Conservation (phyloP, 2,797 vertebrate species). For the Lithobates pipiens region DNA sequence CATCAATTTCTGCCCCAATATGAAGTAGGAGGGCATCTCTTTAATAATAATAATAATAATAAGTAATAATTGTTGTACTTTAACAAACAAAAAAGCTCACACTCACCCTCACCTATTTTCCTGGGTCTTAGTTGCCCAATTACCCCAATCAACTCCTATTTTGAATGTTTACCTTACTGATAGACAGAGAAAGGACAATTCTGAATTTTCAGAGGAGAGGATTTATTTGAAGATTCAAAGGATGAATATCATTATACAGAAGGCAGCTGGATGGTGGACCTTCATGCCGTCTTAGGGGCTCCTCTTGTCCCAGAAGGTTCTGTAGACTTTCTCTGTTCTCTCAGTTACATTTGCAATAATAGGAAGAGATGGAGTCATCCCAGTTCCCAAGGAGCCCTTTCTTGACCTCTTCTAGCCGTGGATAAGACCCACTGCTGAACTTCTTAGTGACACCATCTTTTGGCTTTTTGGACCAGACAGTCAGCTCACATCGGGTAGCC, state of each 20-base stretch:
- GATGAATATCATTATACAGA: background rate
- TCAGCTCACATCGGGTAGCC: constrained; percentile 71
- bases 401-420: constrained; percentile 73
- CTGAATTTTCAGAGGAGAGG: background rate
- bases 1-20: no score
- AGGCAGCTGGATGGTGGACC: background rate
- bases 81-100: background rate
- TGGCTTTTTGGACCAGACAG: constrained; percentile 70
- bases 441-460: constrained; percentile 67
- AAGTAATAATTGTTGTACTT: no score
- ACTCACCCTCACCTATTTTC: background rate
- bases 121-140: no score
- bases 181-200: background rate
- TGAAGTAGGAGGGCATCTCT: no score
- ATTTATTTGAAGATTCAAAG: constrained; percentile 6
- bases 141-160: no score
- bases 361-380: constrained; percentile 73
- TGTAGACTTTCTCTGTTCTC: background rate
- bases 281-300: background rate
- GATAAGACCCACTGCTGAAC: constrained; percentile 64
- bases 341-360: constrained; percentile 75
- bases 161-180: no score
- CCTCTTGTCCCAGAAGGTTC: background rate
- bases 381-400: constrained; percentile 72
- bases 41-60: no score